Evolutionary conservation across 2,888 invertebrate genomes (phyloP).

Genomic region (Amphipoea oculea): DNA sequence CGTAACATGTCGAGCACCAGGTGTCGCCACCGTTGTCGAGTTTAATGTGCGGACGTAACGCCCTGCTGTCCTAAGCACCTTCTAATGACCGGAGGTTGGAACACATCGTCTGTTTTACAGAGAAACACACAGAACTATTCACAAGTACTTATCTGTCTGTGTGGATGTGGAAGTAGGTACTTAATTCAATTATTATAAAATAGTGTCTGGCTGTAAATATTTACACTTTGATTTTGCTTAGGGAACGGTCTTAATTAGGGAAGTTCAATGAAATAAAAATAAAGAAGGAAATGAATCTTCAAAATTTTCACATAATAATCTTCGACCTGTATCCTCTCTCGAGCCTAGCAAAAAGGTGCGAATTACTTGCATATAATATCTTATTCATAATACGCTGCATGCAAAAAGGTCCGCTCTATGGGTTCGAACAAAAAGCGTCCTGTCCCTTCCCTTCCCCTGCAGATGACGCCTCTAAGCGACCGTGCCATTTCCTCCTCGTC

Average conservation of each 20-base stretch:
- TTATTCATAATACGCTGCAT: slow-evolving; percentile 48
- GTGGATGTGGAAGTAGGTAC: too few species aligned
- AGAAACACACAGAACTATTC: neutral
- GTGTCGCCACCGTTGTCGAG: slow-evolving; percentile 43
- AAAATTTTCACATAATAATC: slow-evolving; percentile 12
- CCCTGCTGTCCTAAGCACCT: slow-evolving; percentile 4
- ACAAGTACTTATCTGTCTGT: neutral
- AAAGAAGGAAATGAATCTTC: neutral
- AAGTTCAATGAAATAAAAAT: neutral
- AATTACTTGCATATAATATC: slow-evolving; percentile 32
- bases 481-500: slow-evolving; percentile 53
- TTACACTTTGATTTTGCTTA: too few species aligned
- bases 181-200: neutral
- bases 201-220: neutral
- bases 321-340: neutral
- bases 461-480: slow-evolving; percentile 62
- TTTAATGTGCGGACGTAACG: slow-evolving; percentile 28
- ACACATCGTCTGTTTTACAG: neutral
- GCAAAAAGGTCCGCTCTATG: slow-evolving; percentile 41
- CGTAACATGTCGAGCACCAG: slow-evolving; percentile 42
- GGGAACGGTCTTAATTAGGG: too few species aligned
- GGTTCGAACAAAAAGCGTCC: slow-evolving; percentile 49
- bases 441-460: slow-evolving; percentile 45
- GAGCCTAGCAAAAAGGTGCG: neutral
- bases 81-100: slow-evolving; percentile 26